Evolutionary conservation across 2,797 vertebrate genomes (phyloP).

Genomic region (Mormyrus hasselquistii): DNA sequence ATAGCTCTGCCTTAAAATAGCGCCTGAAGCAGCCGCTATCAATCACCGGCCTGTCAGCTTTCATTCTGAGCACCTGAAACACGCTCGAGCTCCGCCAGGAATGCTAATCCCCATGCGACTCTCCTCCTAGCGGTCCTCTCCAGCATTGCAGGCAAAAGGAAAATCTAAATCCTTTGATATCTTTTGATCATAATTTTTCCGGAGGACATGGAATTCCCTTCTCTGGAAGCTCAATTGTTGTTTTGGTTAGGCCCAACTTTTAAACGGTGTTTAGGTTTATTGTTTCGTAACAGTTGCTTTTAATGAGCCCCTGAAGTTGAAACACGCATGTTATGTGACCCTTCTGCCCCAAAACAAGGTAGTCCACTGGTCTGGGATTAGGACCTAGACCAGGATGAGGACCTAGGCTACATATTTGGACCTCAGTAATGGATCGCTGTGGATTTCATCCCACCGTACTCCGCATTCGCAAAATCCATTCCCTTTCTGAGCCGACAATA

Average conservation of each 20-base stretch:
- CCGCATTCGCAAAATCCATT: not conserved
- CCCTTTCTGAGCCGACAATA: not conserved
- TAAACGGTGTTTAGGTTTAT: not conserved
- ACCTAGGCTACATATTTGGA: no score
- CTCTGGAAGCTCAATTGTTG: not conserved
- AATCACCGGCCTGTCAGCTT: not conserved
- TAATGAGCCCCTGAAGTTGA: not conserved
- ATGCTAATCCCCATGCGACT: not conserved
- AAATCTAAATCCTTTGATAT: not conserved
- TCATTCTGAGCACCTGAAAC: not conserved
- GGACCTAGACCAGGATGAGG: no score
- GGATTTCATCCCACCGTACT: not conserved
- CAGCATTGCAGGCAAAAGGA: not conserved
- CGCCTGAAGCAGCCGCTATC: not conserved
- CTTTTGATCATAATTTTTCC: not conserved
- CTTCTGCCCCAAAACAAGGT: not conserved
- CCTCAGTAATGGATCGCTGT: not conserved
- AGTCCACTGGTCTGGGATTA: not conserved
- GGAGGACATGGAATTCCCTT: not conserved
- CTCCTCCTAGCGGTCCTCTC: not conserved
- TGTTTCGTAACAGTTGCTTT: not conserved
- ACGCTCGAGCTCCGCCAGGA: not conserved
- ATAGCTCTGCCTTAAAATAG: constrained; percentile 16
- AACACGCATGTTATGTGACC: not conserved
- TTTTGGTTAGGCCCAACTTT: not conserved